Evolutionary conservation across 2,113 vertebrate species (phyloP), one percentile per base, ranked within the genome.

Genomic region (Nicator chloris): DNA sequence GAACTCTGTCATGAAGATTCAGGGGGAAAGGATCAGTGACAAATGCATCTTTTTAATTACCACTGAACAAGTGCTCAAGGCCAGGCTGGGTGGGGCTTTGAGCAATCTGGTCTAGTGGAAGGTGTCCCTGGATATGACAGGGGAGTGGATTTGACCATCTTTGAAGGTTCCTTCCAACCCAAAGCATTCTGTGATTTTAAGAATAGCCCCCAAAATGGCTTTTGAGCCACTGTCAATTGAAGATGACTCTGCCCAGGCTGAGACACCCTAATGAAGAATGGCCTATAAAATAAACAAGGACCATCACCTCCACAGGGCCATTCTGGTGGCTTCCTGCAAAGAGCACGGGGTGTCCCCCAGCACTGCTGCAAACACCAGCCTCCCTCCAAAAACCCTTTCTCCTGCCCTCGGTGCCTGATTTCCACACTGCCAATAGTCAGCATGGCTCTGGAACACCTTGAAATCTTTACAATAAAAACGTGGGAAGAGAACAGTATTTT

Each of bases 391-490:
- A 68, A 2, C n/a, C 12, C 3, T 6, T 73, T 42, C 35, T 47
- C 60, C 40, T 61, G 27, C 26, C 35, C 39, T 50, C 0, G 0
- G 7, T 3, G 22, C 31, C 44, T 1, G 0, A 33, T 28, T 60
- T 64, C 71, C 64, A 39, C 15, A 16, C 26, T 59, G 61, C 57
- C 73, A 77, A 2, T 0, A 28, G 24, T 35, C 69, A 59, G 33
- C 72, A 21, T 1, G 37, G 28, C 56, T n/a, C 76, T 37, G 21
- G 63, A 81, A 17, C 44, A 26, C 17, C 17, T 51, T 57, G 21
- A 17, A 13, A 66, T 6, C 51, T 80, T 61, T 50, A 27, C 53
- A 82, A 44, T 23, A 57, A 83, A 72, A 65, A 15, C 60, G 42
- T 63, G 60, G n/a, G 35, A 47, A 42, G 50, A 30, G 0, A 4